These are phyloP conservation scores for Holothuria glaberrima DNA, from an alignment of 35 echinoderm and acorn worm genomes.

Conservation along the genomic window DNA sequence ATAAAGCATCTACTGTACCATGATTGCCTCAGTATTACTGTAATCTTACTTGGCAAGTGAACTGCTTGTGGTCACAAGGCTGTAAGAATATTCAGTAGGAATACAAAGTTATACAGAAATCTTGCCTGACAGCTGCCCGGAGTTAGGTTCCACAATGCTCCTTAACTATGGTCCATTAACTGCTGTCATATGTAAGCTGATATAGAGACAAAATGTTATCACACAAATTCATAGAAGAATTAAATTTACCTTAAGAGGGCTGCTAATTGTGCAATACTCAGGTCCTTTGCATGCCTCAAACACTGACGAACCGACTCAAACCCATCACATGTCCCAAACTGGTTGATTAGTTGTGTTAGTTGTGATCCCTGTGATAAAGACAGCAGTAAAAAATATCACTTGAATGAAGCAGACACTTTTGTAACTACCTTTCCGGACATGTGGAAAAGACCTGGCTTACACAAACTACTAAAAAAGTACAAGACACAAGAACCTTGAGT, in stretches of 20 bases:
- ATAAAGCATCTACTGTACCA: no score
- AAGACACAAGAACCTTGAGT: background rate
- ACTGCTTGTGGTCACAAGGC: no score
- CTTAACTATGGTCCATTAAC: no score
- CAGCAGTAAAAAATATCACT: background rate
- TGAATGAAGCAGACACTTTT: background rate
- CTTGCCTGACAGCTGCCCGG: no score
- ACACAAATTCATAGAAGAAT: background rate
- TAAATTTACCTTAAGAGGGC: conserved; percentile 78
- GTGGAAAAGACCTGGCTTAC: background rate
- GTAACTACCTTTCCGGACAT: background rate
- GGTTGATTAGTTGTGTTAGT: conserved; percentile 81
- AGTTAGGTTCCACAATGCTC: no score
- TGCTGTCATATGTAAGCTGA: no score
- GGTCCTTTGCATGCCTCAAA: conserved; percentile 72
- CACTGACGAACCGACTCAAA: conserved; percentile 82
- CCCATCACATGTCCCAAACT: conserved; percentile 87
- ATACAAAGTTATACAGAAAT: no score
- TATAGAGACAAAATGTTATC: background rate
- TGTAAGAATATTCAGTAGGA: no score
- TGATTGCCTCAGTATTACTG: no score
- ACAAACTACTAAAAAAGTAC: background rate
- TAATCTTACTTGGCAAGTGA: no score
- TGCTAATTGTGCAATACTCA: conserved; percentile 85
- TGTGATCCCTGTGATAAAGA: conserved; percentile 58